Base-by-base conservation (phyloP, 2,888 invertebrate species). In the Eristalinus sepulchralis region DNA sequence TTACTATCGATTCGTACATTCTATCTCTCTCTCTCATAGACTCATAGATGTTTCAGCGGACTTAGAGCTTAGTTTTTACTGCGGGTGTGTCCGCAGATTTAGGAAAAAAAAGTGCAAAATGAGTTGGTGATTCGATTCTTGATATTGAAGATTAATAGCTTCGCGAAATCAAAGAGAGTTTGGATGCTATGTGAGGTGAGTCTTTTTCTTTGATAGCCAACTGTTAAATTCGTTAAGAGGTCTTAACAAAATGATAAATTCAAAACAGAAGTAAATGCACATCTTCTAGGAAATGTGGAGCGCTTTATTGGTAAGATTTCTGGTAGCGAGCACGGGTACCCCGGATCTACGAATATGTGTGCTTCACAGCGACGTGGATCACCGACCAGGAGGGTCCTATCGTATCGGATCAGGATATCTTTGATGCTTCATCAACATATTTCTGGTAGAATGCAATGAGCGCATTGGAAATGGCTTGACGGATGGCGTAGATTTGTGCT, bases 311-410 rank as follows among this genome's bases (percentile, higher is more conserved):
- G 95, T 99, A 99, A 89, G 99, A 99, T 94, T 99, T 99, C 95
- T 99, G 99, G 97, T 99, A 99, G 93, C 99, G 96, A 89, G 99
- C 99, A 92, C 99, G 97, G 89, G 99, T 99, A 90, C 99, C 99
- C n/a, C 91, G 99, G 99, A 95, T 99, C 99, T 90, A 99, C 99
- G 93, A 99, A 99, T 94, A 99, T 99, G 96, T 99, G 99, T 92
- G 99, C 98, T 94, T 99, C 99, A 93, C 99, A 98, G 90, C 99
- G 96, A 92, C 99, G 96, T 80, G 99, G 99, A 94, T 99, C 99
- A 71, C 99, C 99, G 86, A 99, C 99, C 93, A 99, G 94, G 89
- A 99, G 95, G 90, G 98, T 98, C 93, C 98, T 95, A 93, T 99
- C 99, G 94, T 99, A 99, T 92, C 98, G 97, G 90, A 98, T 97